phyloP scores from a whole-genome alignment of 2,888 invertebrate species.

The Pinctada fucata region DNA sequence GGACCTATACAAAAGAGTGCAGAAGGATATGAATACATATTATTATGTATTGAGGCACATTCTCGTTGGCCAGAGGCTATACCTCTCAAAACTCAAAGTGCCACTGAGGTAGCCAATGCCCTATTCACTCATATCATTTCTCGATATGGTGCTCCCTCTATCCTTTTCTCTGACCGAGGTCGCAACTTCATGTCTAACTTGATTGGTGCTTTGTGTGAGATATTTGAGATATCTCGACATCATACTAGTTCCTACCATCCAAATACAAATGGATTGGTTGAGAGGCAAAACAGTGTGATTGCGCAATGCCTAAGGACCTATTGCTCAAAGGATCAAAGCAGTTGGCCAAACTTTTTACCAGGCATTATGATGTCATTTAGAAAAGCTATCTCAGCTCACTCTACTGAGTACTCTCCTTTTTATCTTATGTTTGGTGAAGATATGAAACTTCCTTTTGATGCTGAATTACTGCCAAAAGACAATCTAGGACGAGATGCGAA shows the following conservation, averaged over 20 bases:
- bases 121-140: constrained; percentile 21
- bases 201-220: constrained; percentile 12
- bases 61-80: constrained; percentile 29
- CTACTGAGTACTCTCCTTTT: constrained; percentile 27
- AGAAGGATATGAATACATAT: constrained; percentile 22
- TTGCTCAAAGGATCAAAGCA: constrained; percentile 18
- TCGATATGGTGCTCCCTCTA: constrained; percentile 22
- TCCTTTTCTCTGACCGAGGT: constrained; percentile 29
- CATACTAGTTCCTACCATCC: constrained; percentile 24
- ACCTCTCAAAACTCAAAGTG: constrained; percentile 22
- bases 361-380: constrained; percentile 28
- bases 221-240: constrained; percentile 12
- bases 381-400: constrained; percentile 1
- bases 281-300: constrained; percentile 18
- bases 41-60: constrained; percentile 22
- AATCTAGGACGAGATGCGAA: constrained; percentile 17
- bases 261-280: constrained; percentile 23
- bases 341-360: constrained; percentile 14
- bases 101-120: constrained; percentile 23
- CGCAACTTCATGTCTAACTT: constrained; percentile 27
- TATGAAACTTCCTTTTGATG: constrained; percentile 39
- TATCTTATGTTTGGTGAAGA: constrained; percentile 30
- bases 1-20: constrained; percentile 22
- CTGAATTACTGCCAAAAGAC: constrained; percentile 35
- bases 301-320: constrained; percentile 21